Conservation (phyloP, 2,113 vertebrate species). For the Thamnaconus septentrionalis region DNA sequence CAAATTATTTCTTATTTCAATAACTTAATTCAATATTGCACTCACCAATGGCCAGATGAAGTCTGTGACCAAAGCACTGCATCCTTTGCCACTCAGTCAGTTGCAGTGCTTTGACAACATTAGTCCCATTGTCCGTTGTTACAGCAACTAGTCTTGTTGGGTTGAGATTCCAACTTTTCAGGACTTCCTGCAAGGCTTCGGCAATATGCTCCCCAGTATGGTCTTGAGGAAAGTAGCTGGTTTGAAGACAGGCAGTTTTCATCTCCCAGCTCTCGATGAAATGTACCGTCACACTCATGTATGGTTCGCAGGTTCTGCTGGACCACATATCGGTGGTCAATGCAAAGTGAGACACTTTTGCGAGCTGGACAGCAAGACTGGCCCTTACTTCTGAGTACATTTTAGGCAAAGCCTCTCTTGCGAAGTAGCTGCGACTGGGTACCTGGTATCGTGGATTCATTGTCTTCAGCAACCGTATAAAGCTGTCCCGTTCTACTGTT, state of each 20-base stretch:
- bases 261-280: background rate
- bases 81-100: background rate
- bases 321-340: too few species aligned
- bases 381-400: background rate
- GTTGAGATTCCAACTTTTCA: conserved; percentile 1
- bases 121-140: background rate
- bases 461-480: too few species aligned
- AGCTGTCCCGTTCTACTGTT: background rate
- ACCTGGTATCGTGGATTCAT: background rate
- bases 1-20: too few species aligned
- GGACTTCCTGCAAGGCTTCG: background rate
- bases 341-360: background rate
- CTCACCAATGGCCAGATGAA: too few species aligned
- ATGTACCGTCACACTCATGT: too few species aligned
- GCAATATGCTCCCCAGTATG: too few species aligned
- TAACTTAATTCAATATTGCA: too few species aligned
- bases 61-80: conserved; percentile 1
- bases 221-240: background rate
- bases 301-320: too few species aligned
- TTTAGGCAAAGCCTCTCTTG: background rate
- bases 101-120: background rate
- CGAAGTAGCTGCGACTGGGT: background rate
- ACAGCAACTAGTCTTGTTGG: background rate
- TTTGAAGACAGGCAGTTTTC: background rate
- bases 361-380: background rate